Base-by-base conservation (phyloP, 2,797 vertebrate species). In the Falco cherrug region DNA sequence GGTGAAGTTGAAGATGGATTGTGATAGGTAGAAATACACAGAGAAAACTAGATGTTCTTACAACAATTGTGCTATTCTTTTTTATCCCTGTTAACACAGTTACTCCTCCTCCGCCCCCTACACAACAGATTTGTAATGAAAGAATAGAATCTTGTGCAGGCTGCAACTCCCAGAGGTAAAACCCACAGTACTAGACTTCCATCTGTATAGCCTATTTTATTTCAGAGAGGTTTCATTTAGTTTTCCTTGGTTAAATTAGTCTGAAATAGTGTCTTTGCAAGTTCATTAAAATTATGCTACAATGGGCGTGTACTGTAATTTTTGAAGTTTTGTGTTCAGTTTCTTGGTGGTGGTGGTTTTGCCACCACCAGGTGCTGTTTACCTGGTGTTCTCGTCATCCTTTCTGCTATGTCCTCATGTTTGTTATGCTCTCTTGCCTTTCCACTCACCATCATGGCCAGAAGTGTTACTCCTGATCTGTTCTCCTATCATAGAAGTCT, bases 121-220 rank as follows among this genome's bases (percentile, higher is more conserved):
- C 98, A 98, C 98, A 98, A 98, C 98, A 98, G 98, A 98, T 98
- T 98, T 98, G 96, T 98, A 98, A 97, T 97, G 92, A 98, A 98
- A 98, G 97, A 98, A 98, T 97, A 98, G 97, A 98, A 96, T 97
- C 93, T 77, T 98, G 91, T 97, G 96, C 97, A 98, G 97, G 97
- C 96, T 98, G 98, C 95, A 97, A 93, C 96, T 97, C 97, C 97
- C 97, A 98, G 97, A 97, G 98, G 97, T 98, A 97, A 98, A 98
- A 96, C 97, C 96, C 97, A 97, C 97, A 98, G 97, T 97, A 97
- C 97, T 97, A 98, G 97, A 98, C 96, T 97, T 98, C 98, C 98
- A 98, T 98, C 98, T 98, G 97, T 97, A 95, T 95, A 97, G 94
- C 87, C 93, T 94, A 37, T 96, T 97, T 98, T 97, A 91, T 96